Evolutionary conservation across 2,888 invertebrate genomes (phyloP).

Genomic region (Lycia hirtaria): DNA sequence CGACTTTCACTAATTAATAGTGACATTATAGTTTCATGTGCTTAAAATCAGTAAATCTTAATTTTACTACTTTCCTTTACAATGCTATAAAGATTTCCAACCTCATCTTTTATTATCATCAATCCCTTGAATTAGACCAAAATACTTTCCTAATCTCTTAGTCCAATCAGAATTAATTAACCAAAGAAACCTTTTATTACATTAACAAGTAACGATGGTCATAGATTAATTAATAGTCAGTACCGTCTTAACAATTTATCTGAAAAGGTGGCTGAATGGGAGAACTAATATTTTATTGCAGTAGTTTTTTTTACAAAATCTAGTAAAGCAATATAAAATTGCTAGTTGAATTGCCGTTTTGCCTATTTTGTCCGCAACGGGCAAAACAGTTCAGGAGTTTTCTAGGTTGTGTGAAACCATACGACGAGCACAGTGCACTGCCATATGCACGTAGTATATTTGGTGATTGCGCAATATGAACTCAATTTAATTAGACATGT

Average conservation of each 20-base stretch:
- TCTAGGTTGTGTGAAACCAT: too few relatives aligned
- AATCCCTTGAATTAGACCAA: conserved; percentile 12
- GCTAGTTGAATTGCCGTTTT: too few relatives aligned
- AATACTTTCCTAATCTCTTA: conserved; percentile 4
- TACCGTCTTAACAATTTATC: neutral
- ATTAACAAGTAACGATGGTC: conserved; percentile 5
- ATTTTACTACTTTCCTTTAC: conserved; percentile 1
- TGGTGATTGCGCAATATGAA: too few relatives aligned
- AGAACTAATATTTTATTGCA: neutral
- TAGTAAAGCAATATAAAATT: too few relatives aligned
- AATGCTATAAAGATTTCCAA: neutral
- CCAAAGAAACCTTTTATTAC: conserved; percentile 19
- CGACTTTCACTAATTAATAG: neutral
- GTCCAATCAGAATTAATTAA: conserved; percentile 24
- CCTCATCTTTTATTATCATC: conserved; percentile 3
- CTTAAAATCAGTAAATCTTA: conserved; percentile 1
- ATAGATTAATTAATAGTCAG: conserved; percentile 1
- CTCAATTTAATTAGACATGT: too few relatives aligned
- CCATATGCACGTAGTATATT: too few relatives aligned
- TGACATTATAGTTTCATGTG: neutral
- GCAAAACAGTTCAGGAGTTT: too few relatives aligned
- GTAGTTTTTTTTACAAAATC: neutral
- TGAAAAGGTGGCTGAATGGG: neutral
- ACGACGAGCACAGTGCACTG: too few relatives aligned
- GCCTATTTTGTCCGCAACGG: too few relatives aligned